A percentile compares a stretch with the other conserved stretches of the same genome.
Evolutionary conservation across 2,888 invertebrate genomes (phyloP).

Genomic region (Pardosa pseudoannulata): DNA sequence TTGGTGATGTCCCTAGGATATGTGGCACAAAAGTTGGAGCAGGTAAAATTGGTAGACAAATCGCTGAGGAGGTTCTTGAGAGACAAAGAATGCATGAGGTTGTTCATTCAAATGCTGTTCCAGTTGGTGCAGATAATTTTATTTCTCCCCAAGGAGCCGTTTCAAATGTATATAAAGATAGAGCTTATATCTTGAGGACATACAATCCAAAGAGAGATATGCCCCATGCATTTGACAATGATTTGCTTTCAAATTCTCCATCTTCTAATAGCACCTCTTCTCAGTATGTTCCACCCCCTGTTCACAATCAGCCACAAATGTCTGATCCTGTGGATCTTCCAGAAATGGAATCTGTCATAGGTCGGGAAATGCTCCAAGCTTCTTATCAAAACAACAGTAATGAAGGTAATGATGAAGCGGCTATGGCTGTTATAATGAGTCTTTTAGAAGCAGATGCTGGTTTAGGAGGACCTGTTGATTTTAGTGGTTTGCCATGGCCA

Average conservation of each 20-base stretch:
- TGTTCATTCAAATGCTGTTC: constrained; percentile 8
- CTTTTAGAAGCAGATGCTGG: constrained; percentile 92
- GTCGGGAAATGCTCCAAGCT: constrained; percentile 78
- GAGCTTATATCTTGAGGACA: not conserved
- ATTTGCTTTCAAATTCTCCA: constrained; percentile 40
- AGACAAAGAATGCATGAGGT: constrained; percentile 74
- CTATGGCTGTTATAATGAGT: constrained; percentile 95
- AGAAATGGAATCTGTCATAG: constrained; percentile 81
- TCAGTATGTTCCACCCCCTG: constrained; percentile 30
- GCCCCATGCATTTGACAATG: constrained; percentile 39
- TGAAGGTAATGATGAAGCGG: constrained; percentile 91
- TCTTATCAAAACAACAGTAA: constrained; percentile 77
- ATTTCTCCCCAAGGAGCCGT: not conserved
- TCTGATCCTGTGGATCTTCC: constrained; percentile 31
- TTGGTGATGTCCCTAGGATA: constrained; percentile 76
- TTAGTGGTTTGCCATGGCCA: constrained; percentile 91
- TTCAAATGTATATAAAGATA: constrained; percentile 25
- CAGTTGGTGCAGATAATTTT: constrained; percentile 12
- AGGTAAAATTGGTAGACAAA: constrained; percentile 89
- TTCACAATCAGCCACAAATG: constrained; percentile 77
- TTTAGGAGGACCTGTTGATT: constrained; percentile 90
- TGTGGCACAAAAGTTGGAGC: constrained; percentile 88
- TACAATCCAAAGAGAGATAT: constrained; percentile 22
- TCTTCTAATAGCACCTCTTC: constrained; percentile 47
- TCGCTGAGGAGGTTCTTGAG: constrained; percentile 87